phyloP scores from a whole-genome alignment of 2,113 vertebrate genomes.

The Albula goreensis region DNA sequence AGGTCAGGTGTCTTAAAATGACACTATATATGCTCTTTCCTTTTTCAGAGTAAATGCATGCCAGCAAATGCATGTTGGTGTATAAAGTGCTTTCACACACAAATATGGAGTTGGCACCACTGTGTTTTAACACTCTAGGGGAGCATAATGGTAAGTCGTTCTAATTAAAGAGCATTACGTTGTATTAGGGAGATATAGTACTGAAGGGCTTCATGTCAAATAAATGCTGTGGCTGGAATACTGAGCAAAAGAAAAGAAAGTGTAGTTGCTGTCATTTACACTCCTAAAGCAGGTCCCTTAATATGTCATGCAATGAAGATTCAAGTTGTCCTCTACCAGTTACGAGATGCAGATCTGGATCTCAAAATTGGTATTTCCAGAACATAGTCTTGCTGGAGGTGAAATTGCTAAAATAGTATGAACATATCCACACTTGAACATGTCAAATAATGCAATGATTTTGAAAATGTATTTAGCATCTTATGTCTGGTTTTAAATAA shows the following conservation, averaged over 20 bases:
- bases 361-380: neutral
- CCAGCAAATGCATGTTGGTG: neutral
- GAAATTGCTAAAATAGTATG: neutral
- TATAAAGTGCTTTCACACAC: neutral
- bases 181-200: neutral
- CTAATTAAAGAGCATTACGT: neutral
- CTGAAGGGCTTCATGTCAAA: neutral
- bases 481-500: neutral
- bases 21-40: neutral
- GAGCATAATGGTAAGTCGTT: neutral
- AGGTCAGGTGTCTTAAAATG: neutral
- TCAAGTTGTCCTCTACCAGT: neutral
- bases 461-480: neutral
- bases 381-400: neutral
- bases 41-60: neutral
- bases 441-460: neutral
- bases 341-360: neutral
- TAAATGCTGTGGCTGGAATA: neutral
- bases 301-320: neutral
- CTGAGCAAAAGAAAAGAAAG: neutral
- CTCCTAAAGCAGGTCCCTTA: neutral
- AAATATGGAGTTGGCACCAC: neutral
- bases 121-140: neutral
- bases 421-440: neutral
- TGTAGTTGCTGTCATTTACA: neutral